phyloP scores from a whole-genome alignment of 2,113 vertebrate species.

The Hoplias malabaricus region DNA sequence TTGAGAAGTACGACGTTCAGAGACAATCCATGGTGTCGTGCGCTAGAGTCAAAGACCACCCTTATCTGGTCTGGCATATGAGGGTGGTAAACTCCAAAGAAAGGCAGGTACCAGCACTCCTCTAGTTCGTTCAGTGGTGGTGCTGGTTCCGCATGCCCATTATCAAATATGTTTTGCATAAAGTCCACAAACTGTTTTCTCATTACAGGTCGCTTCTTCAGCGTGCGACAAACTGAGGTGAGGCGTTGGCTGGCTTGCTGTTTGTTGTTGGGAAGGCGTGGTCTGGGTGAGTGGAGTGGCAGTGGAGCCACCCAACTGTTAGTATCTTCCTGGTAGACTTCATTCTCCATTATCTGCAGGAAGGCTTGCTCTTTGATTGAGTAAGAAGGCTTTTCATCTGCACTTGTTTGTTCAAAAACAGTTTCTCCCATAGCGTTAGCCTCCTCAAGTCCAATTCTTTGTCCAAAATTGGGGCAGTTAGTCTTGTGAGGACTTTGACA shows the following conservation, averaged over 20 bases:
- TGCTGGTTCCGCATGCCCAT: conserved; percentile 25
- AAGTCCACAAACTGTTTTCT: neutral
- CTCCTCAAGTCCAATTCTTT: too few species aligned
- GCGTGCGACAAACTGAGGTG: neutral
- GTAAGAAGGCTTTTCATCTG: too few species aligned
- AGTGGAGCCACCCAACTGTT: conserved; percentile 1
- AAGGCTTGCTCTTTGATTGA: too few species aligned
- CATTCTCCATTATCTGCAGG: too few species aligned
- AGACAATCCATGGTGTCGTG: neutral
- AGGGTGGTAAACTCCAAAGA: neutral
- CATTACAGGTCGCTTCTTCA: neutral
- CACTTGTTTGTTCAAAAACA: too few species aligned
- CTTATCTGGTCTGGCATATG: neutral
- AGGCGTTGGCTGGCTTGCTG: neutral
- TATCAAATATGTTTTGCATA: conserved; percentile 9
- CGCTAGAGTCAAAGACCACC: conserved; percentile 18
- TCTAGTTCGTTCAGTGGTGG: neutral
- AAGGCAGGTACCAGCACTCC: conserved; percentile 20
- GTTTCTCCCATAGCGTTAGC: too few species aligned
- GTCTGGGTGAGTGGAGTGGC: neutral
- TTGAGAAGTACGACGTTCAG: conserved; percentile 18
- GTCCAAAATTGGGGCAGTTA: too few species aligned
- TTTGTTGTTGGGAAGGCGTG: neutral
- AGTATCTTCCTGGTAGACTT: too few species aligned
- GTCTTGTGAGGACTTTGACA: too few species aligned